Evolutionary conservation across 2,797 vertebrate species (phyloP).

Genomic region (Otus scops): DNA sequence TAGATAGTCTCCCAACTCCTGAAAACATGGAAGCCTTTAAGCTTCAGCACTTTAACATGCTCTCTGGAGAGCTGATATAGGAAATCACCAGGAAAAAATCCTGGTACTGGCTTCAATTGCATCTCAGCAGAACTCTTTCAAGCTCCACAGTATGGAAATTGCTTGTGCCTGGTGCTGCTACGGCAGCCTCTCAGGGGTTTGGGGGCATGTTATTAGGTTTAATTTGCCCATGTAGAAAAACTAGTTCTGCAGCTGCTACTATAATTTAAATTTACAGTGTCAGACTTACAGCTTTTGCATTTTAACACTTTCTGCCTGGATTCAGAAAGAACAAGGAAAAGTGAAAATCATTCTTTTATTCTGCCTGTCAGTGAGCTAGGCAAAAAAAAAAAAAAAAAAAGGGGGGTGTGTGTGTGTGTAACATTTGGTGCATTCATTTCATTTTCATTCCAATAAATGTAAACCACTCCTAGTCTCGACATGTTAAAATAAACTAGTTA

Average conservation of each 20-base stretch:
- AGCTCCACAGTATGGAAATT: not conserved
- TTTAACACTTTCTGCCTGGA: not conserved
- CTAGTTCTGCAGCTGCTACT: not conserved
- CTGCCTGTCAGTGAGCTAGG: not conserved
- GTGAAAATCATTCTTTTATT: not conserved
- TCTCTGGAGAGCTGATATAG: not conserved
- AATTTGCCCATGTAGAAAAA: not conserved
- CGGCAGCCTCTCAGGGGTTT: fast-evolving
- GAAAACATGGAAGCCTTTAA: not conserved
- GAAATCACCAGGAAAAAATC: not conserved
- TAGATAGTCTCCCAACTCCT: not conserved
- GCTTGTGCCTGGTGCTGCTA: not conserved
- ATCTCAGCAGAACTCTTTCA: not conserved
- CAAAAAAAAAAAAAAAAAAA: no score
- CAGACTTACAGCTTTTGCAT: not conserved
- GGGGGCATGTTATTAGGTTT: not conserved
- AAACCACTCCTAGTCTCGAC: not conserved
- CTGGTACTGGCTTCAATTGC: not conserved
- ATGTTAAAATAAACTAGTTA: not conserved
- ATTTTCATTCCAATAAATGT: not conserved
- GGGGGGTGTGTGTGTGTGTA: fast-evolving
- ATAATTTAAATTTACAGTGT: not conserved
- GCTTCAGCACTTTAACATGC: not conserved
- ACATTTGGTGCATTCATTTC: not conserved
- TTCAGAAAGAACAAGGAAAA: not conserved